Evolutionary conservation across 1,140 invertebrate species (phyloP).

Genomic region (Zaprionus capensis): DNA sequence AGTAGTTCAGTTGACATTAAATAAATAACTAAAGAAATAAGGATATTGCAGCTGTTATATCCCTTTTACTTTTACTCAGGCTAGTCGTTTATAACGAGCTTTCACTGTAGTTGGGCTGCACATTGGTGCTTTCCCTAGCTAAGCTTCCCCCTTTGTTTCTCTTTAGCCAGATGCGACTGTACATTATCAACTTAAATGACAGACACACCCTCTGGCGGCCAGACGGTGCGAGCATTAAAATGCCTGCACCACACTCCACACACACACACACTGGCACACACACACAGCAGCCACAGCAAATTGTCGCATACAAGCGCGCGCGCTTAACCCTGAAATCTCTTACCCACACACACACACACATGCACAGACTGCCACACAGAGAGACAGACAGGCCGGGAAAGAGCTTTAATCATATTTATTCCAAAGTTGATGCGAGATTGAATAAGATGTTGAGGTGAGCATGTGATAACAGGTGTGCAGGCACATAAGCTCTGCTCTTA

Average conservation of each 20-base stretch:
- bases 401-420: constrained; percentile 44
- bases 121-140: neutral
- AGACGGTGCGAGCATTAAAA: neutral
- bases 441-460: constrained; percentile 48
- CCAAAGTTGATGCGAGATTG: constrained; percentile 28
- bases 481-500: constrained; percentile 57
- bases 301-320: constrained; percentile 17
- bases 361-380: neutral
- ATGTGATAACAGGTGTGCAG: constrained; percentile 65
- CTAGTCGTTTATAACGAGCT: no score
- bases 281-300: neutral
- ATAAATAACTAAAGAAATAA: no score
- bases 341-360: constrained; percentile 10
- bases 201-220: constrained; percentile 50
- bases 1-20: no score
- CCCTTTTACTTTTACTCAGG: no score
- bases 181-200: neutral
- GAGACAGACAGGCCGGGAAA: neutral
- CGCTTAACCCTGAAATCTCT: constrained; percentile 29
- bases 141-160: neutral
- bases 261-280: neutral
- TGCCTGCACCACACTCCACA: neutral
- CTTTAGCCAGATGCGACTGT: neutral
- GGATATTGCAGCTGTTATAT: no score
- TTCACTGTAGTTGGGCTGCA: no score